Conservation (phyloP, 2,888 invertebrate genomes). For the Hyles lineata region DNA sequence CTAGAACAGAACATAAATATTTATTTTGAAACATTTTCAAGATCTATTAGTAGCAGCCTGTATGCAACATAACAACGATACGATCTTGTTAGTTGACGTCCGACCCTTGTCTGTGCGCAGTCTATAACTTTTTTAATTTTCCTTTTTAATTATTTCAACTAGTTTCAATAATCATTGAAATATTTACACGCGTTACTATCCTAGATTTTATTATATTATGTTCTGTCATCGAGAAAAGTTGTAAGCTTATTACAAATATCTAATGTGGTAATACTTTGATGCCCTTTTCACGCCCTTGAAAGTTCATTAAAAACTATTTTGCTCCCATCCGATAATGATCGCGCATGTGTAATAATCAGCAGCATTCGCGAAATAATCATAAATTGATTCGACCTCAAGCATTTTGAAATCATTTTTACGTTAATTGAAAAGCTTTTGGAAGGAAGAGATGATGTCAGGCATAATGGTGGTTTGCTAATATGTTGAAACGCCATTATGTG, state of each 20-base stretch:
- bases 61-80: too few relatives aligned
- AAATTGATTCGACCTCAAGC: slow-evolving; percentile 48
- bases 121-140: too few relatives aligned
- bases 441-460: slow-evolving; percentile 16
- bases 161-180: too few relatives aligned
- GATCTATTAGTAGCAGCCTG: too few relatives aligned
- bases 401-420: slow-evolving; percentile 55
- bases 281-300: slow-evolving; percentile 9
- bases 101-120: too few relatives aligned
- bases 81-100: too few relatives aligned
- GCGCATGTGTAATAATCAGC: slow-evolving; percentile 32
- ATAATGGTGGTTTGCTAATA: slow-evolving; percentile 1
- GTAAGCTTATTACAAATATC: not conserved
- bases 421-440: slow-evolving; percentile 31
- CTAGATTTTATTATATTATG: too few relatives aligned
- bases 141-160: too few relatives aligned
- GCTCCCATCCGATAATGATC: slow-evolving; percentile 24
- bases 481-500: not conserved
- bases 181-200: too few relatives aligned
- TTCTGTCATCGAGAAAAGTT: not conserved
- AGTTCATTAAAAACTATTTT: slow-evolving; percentile 22
- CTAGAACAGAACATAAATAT: too few relatives aligned
- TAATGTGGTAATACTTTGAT: not conserved
- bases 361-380: slow-evolving; percentile 48
- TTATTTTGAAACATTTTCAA: too few relatives aligned